Evolutionary conservation across 2,113 vertebrate genomes (phyloP).

Genomic region (Lophochroa leadbeateri): DNA sequence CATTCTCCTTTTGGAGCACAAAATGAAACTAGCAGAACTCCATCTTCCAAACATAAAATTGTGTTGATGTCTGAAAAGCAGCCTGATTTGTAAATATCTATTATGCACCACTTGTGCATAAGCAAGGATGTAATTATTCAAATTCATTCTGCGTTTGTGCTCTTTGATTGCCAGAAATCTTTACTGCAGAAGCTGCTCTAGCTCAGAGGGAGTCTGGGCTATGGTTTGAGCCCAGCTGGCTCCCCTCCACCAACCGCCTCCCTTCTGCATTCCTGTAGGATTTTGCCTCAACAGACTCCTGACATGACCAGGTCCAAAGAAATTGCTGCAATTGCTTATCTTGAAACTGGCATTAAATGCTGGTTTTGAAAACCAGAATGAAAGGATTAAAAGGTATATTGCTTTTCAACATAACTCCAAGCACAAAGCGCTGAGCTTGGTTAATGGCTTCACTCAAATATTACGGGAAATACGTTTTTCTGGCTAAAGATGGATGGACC

Average conservation of each 20-base stretch:
- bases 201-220: not conserved
- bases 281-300: not conserved
- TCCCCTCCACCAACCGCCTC: not conserved
- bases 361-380: conserved; percentile 19
- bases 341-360: not conserved
- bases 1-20: conserved; percentile 13
- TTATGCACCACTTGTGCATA: conserved; percentile 52
- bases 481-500: conserved; percentile 12
- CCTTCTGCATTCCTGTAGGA: not conserved
- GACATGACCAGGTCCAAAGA: not conserved
- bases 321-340: not conserved
- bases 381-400: conserved; percentile 20
- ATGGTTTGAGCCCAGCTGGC: not conserved
- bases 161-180: conserved; percentile 39
- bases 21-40: conserved; percentile 30
- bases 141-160: not conserved
- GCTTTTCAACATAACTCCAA: conserved; percentile 34
- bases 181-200: not conserved
- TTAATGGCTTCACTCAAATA: not conserved
- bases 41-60: not conserved
- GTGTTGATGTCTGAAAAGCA: conserved; percentile 35
- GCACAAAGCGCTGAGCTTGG: not conserved
- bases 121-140: conserved; percentile 65
- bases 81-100: conserved; percentile 68
- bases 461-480: conserved; percentile 18